Conservation (phyloP, 2,888 invertebrate genomes). For the Amblyjoppa fuscipennis region DNA sequence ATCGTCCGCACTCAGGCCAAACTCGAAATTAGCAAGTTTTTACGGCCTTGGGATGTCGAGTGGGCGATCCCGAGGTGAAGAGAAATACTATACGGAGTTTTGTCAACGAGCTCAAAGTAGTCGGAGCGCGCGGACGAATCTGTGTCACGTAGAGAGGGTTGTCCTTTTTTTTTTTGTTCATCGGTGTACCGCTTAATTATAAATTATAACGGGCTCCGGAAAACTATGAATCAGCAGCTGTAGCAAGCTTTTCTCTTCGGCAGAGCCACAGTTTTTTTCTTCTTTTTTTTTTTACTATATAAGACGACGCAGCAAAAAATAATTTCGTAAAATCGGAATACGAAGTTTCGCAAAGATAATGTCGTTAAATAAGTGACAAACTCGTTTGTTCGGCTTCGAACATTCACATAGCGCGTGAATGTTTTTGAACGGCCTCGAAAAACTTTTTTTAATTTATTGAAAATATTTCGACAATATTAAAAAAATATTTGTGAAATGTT, state of each 20-base stretch:
- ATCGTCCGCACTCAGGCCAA: conserved; percentile 31
- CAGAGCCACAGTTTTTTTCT: too few relatives aligned
- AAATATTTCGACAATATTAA: too few relatives aligned
- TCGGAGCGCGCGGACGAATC: neutral
- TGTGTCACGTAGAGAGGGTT: neutral
- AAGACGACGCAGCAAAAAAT: too few relatives aligned
- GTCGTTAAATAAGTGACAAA: too few relatives aligned
- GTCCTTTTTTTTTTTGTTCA: neutral
- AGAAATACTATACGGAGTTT: neutral
- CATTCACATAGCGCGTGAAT: too few relatives aligned
- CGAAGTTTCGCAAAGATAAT: too few relatives aligned
- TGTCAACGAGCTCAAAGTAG: conserved; percentile 9
- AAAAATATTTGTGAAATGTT: too few relatives aligned
- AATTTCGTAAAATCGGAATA: too few relatives aligned
- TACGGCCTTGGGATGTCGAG: conserved; percentile 4
- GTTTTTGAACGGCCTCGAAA: too few relatives aligned
- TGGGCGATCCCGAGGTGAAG: neutral
- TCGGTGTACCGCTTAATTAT: conserved; percentile 20
- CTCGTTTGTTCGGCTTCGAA: too few relatives aligned
- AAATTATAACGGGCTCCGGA: conserved; percentile 10
- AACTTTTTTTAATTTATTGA: too few relatives aligned
- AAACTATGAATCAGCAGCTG: neutral
- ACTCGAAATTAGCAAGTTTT: conserved; percentile 35
- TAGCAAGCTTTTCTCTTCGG: conserved; percentile 1
- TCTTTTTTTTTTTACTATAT: neutral